Base-by-base conservation (phyloP, 2,797 vertebrate species). In the Sebastes iracundus region DNA sequence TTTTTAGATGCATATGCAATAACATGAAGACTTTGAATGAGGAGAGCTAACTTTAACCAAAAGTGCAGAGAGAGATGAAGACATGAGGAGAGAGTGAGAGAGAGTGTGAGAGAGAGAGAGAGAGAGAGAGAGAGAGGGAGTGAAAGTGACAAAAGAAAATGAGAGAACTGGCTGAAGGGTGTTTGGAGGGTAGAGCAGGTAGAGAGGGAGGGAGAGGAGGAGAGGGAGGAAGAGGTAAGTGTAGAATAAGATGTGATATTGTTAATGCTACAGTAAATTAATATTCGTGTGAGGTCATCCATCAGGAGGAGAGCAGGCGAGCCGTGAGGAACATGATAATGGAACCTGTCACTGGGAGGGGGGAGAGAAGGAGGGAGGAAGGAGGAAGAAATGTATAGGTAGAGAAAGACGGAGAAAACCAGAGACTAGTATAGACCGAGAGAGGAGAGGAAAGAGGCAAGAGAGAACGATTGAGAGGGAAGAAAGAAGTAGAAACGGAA, bases 271-370 rank as follows among this genome's bases (percentile, higher is more conserved):
- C 92, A 94, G 91, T 92, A 95, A 92, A 96, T 94, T 94, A 93
- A 96, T 95, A 96, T 94, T 96, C 93, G 82, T 81, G 83, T 94
- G 92, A 92, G 94, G 95, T 95, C 96, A 95, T 94, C 94, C 90
- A 88, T 85, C 93, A 80, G 93, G 86, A 91, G 91, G 79, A 67
- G 90, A 94, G 84, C 81, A 88, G 62, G 83, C 84, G 90, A 90
- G 88, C 81, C 91, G 80, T 91, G 92, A 94, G 92, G 93, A 93
- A 93, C 84, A 82, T 92, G 88, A 95, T 95, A 95, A 96, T 95
- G 92, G 93, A 77, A 93, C 84, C 93, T 92, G 74, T 93, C 95
- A 94, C 73, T 20, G 46, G 74, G 1, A 23, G 85, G 85, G 38
- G 49, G 52, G 71, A 60, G 75, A 67, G 8, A 65, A 72, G 62